Conservation (phyloP, 2,888 invertebrate genomes). For the Catocala fraxini region DNA sequence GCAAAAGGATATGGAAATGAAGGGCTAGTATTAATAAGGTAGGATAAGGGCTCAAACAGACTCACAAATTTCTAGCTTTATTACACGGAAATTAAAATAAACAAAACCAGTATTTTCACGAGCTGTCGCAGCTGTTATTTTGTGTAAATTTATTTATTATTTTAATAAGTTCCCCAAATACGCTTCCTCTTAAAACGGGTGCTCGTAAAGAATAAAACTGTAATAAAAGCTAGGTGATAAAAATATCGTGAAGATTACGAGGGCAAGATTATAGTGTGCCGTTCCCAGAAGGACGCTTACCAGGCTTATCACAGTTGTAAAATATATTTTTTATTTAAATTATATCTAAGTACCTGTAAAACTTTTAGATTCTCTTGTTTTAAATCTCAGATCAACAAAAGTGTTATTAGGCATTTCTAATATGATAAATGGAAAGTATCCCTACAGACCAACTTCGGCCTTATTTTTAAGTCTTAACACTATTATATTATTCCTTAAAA, state of each 20-base stretch:
- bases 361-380: constrained; percentile 1
- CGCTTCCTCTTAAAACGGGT: constrained; percentile 48
- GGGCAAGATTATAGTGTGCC: constrained; percentile 63
- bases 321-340: constrained; percentile 43
- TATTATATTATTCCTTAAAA: no score
- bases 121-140: constrained; percentile 48
- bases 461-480: no score
- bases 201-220: constrained; percentile 71
- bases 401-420: neutral
- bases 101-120: constrained; percentile 39
- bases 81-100: constrained; percentile 26
- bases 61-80: constrained; percentile 22
- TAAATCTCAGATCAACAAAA: constrained; percentile 4
- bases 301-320: constrained; percentile 62
- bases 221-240: constrained; percentile 72
- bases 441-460: no score
- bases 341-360: constrained; percentile 10
- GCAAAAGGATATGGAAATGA: neutral
- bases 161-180: constrained; percentile 56
- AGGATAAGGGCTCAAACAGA: constrained; percentile 4
- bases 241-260: constrained; percentile 76
- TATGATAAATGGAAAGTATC: neutral
- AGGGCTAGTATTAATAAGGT: constrained; percentile 12
- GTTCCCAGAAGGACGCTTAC: constrained; percentile 58
- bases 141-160: constrained; percentile 57